Evolutionary conservation across 2,797 vertebrate genomes (phyloP).

Genomic region (Hafferia zeledoni): DNA sequence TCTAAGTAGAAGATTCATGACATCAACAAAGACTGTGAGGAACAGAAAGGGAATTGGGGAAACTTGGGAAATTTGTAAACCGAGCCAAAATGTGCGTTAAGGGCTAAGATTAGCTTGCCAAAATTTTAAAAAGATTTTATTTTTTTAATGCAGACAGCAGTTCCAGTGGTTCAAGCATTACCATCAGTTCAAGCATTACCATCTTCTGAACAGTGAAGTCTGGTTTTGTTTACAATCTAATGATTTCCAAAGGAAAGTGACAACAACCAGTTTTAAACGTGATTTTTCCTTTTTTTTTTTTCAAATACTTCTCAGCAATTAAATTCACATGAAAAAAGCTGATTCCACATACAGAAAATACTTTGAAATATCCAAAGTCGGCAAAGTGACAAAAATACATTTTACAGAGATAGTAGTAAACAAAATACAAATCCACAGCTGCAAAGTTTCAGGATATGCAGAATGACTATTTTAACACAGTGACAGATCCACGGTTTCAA

Average conservation of each 20-base stretch:
- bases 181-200: not conserved
- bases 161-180: not conserved
- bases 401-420: constrained; percentile 44
- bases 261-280: not conserved
- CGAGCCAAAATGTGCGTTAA: not conserved
- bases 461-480: not conserved
- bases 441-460: constrained; percentile 13
- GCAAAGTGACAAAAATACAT: constrained; percentile 30
- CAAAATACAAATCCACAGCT: constrained; percentile 40
- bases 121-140: not conserved
- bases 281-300: not conserved
- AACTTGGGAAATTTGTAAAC: not conserved
- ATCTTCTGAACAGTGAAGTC: not conserved
- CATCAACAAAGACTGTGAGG: not conserved
- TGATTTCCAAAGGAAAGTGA: constrained; percentile 32
- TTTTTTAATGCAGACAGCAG: not conserved
- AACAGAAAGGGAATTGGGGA: not conserved
- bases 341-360: constrained; percentile 7
- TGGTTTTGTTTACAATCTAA: not conserved
- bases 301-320: constrained; percentile 6
- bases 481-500: not conserved
- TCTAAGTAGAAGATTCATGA: constrained; percentile 20
- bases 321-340: constrained; percentile 49
- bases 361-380: constrained; percentile 24
- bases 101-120: not conserved